These are phyloP conservation scores for Chloroceryle amazona DNA, from an alignment of 2,797 vertebrate genomes.

Conservation along the genomic window DNA sequence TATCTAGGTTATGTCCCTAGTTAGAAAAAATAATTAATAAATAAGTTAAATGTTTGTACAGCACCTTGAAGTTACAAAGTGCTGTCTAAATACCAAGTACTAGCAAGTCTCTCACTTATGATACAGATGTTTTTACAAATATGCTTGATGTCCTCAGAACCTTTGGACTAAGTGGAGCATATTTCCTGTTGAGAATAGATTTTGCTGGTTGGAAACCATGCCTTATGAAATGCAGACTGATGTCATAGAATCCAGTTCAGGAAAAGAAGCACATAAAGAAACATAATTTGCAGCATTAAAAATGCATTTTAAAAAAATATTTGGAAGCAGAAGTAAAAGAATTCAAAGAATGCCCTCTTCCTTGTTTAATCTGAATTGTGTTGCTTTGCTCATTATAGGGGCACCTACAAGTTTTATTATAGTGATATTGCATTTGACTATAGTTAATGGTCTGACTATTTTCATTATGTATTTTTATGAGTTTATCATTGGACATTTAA, in stretches of 20 bases:
- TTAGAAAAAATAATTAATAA: constrained; percentile 63
- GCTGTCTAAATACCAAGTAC: constrained; percentile 16
- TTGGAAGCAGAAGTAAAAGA: background rate
- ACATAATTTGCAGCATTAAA: background rate
- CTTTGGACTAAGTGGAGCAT: constrained; percentile 15
- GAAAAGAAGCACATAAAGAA: constrained; percentile 10
- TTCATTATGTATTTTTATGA: constrained; percentile 65
- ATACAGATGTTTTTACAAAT: constrained; percentile 27
- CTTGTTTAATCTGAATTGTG: background rate
- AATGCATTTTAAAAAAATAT: constrained; percentile 10
- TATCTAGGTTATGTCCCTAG: constrained; percentile 67
- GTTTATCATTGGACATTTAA: constrained; percentile 70
- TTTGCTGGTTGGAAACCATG: constrained; percentile 23
- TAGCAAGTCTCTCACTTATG: constrained; percentile 25
- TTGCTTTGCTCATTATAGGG: background rate
- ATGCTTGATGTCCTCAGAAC: constrained; percentile 33
- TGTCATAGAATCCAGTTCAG: background rate
- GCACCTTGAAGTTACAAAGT: constrained; percentile 61
- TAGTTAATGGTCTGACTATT: constrained; percentile 53
- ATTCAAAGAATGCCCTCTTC: background rate
- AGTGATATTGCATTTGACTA: background rate
- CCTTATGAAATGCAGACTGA: background rate
- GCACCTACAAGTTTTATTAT: background rate
- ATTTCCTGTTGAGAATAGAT: constrained; percentile 52
- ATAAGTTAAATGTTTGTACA: constrained; percentile 62